Evolutionary conservation across 53 echinoderm and acorn worm species (phyloP).

Genomic region (Holothuria leucospilota): DNA sequence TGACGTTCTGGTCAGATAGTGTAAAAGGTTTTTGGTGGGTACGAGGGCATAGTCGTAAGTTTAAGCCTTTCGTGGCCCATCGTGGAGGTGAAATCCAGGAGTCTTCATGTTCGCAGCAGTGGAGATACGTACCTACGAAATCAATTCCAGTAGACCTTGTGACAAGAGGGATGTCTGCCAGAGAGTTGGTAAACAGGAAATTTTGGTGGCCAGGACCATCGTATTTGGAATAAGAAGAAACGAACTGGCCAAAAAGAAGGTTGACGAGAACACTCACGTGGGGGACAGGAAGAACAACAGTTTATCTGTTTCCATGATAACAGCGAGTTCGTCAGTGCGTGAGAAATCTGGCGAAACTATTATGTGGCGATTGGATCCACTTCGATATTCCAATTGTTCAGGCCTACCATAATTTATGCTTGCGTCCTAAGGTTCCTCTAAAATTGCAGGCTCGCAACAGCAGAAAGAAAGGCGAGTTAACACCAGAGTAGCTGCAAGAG

Average conservation of each 20-base stretch:
- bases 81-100: constrained; percentile 10
- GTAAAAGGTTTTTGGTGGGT: constrained; percentile 27
- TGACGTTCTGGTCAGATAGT: constrained; percentile 34
- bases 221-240: no score
- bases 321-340: not conserved
- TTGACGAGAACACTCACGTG: not conserved
- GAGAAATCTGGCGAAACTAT: not conserved
- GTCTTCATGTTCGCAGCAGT: not conserved
- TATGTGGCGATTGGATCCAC: not conserved
- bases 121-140: no score
- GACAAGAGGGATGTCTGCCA: no score
- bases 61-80: constrained; percentile 21
- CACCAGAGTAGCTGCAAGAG: not conserved
- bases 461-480: constrained; percentile 32
- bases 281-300: not conserved
- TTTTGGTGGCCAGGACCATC: not conserved
- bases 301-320: not conserved
- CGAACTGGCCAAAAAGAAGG: not conserved
- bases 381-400: not conserved
- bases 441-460: not conserved
- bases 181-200: not conserved
- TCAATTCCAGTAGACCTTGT: not conserved
- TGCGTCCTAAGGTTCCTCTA: constrained; percentile 25
- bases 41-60: not conserved
- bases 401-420: not conserved